A percentile compares a stretch with the other conserved stretches of the same genome.
Conservation (phyloP, 2,113 vertebrate genomes). For the Tychaedon coryphoeus region DNA sequence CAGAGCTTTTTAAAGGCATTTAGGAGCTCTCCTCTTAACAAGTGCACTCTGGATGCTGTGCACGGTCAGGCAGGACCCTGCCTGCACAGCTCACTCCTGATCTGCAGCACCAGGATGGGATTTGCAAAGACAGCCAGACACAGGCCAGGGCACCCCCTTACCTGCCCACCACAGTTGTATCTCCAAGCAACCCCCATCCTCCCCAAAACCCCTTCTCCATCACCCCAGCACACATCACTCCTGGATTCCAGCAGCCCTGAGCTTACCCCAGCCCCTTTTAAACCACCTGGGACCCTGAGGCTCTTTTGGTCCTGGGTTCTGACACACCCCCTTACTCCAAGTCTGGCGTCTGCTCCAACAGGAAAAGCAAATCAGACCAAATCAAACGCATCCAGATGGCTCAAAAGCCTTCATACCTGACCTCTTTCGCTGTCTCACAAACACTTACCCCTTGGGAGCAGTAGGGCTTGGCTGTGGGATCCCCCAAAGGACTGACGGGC, state of each 20-base stretch:
- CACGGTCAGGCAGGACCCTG: background rate
- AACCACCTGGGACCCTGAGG: background rate
- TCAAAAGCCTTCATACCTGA: background rate
- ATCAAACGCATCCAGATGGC: background rate
- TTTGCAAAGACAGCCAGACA: background rate
- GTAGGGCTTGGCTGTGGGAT: background rate
- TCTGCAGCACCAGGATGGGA: background rate
- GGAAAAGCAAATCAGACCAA: background rate
- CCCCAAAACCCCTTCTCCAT: fast-evolving
- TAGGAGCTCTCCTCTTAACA: conserved; percentile 1
- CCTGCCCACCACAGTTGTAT: background rate
- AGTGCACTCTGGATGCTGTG: background rate
- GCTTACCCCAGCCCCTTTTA: background rate
- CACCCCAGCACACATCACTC: background rate
- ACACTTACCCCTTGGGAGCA: background rate
- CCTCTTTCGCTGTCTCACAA: background rate
- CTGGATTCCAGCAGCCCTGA: background rate
- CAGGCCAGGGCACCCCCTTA: background rate
- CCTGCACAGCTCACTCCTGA: background rate
- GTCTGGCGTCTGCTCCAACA: background rate
- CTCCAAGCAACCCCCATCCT: background rate
- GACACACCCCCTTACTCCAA: background rate
- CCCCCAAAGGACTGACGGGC: background rate
- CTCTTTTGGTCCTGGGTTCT: background rate
- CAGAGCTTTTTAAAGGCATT: conserved; percentile 54